These are phyloP conservation scores for Phalacrocorax carbo DNA, from an alignment of 2,113 vertebrate species.

Conservation along the genomic window DNA sequence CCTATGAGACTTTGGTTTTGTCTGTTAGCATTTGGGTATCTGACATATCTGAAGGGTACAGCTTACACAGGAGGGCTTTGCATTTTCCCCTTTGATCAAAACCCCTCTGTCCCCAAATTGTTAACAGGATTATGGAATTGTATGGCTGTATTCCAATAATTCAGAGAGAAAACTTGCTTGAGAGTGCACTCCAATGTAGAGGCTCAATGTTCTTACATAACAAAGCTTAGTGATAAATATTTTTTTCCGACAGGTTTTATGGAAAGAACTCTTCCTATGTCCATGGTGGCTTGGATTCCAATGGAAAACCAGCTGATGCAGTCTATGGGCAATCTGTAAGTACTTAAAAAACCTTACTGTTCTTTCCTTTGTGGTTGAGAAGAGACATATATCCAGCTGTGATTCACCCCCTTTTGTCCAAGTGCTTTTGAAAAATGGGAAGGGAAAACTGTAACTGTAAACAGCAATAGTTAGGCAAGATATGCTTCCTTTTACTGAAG, in stretches of 20 bases:
- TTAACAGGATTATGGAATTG: not conserved
- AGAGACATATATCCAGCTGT: not conserved
- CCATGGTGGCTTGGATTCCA: constrained; percentile 93
- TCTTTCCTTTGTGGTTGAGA: not conserved
- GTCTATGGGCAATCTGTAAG: constrained; percentile 95
- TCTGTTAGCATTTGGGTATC: not conserved
- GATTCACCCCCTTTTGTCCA: not conserved
- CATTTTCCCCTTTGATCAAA: not conserved
- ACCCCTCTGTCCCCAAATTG: rapidly evolving
- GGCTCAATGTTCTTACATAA: not conserved
- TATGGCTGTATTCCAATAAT: not conserved
- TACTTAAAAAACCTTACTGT: not conserved
- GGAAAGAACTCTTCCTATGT: constrained; percentile 98
- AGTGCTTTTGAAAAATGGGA: not conserved
- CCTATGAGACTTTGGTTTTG: not conserved
- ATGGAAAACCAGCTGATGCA: constrained; percentile 92
- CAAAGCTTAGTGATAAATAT: not conserved
- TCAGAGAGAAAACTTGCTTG: not conserved
- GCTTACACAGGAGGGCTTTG: not conserved
- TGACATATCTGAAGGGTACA: not conserved
- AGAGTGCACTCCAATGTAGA: not conserved
- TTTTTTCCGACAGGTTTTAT: constrained; percentile 86
- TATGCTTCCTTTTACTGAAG: not conserved
- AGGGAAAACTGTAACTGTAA: not conserved
- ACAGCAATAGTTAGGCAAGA: not conserved